Evolutionary conservation across 2,113 vertebrate species (phyloP).

Genomic region (human (Homo sapiens)): DNA sequence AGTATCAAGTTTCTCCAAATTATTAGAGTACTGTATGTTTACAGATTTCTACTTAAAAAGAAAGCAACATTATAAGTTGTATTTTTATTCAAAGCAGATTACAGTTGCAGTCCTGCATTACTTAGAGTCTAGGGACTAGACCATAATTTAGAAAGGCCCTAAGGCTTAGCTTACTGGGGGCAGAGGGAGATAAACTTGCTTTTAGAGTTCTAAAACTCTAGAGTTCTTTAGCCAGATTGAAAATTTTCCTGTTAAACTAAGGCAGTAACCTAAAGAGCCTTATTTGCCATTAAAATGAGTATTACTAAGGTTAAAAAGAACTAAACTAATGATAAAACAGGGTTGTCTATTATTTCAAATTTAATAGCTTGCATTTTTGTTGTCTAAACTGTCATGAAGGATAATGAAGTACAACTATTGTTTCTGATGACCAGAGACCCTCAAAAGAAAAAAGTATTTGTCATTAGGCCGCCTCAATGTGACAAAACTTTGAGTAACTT

Average conservation of each 20-base stretch:
- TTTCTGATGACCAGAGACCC: conserved; percentile 10
- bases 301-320: conserved; percentile 48
- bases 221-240: background rate
- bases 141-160: conserved; percentile 1
- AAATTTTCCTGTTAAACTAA: conserved; percentile 19
- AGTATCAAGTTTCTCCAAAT: conserved; percentile 32
- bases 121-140: background rate
- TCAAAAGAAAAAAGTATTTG: conserved; percentile 4
- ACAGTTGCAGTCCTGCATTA: background rate
- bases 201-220: background rate
- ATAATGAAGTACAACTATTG: background rate
- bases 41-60: conserved; percentile 16
- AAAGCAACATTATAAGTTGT: conserved; percentile 14
- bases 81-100: conserved; percentile 55
- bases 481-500: conserved; percentile 19
- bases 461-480: background rate
- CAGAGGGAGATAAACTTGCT: background rate
- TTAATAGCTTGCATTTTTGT: conserved; percentile 37
- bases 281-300: background rate
- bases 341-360: background rate
- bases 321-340: background rate
- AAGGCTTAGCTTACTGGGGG: background rate
- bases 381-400: background rate
- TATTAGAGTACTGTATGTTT: conserved; percentile 22
- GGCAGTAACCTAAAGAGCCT: background rate